Conservation (phyloP, 2,797 vertebrate genomes). For the Falco columbarius region DNA sequence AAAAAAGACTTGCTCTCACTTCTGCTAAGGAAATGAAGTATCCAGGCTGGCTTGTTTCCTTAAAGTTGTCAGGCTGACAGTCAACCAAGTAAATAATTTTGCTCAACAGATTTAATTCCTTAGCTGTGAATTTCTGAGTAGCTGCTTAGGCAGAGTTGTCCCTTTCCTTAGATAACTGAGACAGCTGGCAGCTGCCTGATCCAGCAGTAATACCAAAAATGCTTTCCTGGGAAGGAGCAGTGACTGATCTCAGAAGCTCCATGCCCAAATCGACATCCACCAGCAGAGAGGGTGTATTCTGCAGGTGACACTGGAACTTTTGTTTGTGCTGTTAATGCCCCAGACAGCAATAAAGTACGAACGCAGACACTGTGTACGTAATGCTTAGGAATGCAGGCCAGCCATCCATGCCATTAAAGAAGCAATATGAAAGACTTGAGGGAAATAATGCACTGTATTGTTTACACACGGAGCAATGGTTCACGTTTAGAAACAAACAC, state of each 20-base stretch:
- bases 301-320: not conserved
- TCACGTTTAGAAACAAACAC: not conserved
- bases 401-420: not conserved
- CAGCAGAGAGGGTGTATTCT: not conserved
- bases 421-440: not conserved
- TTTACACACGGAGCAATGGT: not conserved
- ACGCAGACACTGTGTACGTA: not conserved
- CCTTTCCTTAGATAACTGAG: not conserved
- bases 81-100: not conserved
- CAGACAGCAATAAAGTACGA: not conserved
- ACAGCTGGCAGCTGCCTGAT: not conserved
- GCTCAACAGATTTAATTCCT: not conserved
- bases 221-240: not conserved
- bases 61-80: not conserved
- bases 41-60: not conserved
- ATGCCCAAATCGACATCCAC: not conserved
- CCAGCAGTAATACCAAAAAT: not conserved
- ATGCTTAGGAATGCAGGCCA: not conserved
- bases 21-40: not conserved
- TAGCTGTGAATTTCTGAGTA: not conserved
- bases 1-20: not conserved
- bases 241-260: not conserved
- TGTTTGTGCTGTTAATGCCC: fast-evolving
- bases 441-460: not conserved
- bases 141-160: not conserved